Percentiles rank a stretch among this genome's conserved stretches.
Evolutionary conservation across 2,113 vertebrate species (phyloP).

Genomic region (Vanacampus margaritifer): DNA sequence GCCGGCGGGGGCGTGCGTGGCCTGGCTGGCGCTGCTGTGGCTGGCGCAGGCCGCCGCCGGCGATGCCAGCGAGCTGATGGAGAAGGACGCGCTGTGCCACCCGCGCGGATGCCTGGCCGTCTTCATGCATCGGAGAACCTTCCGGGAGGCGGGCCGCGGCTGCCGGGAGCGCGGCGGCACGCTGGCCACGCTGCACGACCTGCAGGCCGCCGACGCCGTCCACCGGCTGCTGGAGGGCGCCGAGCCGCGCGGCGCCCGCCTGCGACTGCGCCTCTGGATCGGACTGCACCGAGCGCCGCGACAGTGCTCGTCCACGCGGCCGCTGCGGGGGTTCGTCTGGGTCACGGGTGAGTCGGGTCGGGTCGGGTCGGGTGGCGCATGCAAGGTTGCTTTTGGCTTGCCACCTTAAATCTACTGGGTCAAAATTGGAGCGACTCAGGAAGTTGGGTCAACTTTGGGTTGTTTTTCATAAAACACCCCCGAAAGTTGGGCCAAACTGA

Average conservation of each 20-base stretch:
- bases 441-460: no score
- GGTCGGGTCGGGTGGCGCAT: background rate
- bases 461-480: no score
- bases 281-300: slow-evolving; percentile 83
- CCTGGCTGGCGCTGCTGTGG: slow-evolving; percentile 56
- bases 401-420: no score
- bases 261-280: slow-evolving; percentile 79
- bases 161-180: slow-evolving; percentile 82
- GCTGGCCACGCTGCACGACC: slow-evolving; percentile 77
- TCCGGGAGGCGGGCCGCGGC: slow-evolving; percentile 82
- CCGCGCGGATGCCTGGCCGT: slow-evolving; percentile 79
- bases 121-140: slow-evolving; percentile 75
- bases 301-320: slow-evolving; percentile 79
- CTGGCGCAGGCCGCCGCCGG: slow-evolving; percentile 43
- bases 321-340: slow-evolving; percentile 86
- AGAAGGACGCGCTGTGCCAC: slow-evolving; percentile 74
- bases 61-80: slow-evolving; percentile 46
- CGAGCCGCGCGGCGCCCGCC: slow-evolving; percentile 36
- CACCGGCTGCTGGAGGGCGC: slow-evolving; percentile 70
- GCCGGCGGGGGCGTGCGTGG: slow-evolving; percentile 5
- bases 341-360: slow-evolving; percentile 63
- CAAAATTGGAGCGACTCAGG: no score
- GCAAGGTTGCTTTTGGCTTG: background rate
- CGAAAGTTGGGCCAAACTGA: no score
- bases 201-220: slow-evolving; percentile 75